Evolutionary conservation across 2,113 vertebrate species (phyloP), one percentile per base, ranked within the genome.

Genomic region (Manacus vitellinus): DNA sequence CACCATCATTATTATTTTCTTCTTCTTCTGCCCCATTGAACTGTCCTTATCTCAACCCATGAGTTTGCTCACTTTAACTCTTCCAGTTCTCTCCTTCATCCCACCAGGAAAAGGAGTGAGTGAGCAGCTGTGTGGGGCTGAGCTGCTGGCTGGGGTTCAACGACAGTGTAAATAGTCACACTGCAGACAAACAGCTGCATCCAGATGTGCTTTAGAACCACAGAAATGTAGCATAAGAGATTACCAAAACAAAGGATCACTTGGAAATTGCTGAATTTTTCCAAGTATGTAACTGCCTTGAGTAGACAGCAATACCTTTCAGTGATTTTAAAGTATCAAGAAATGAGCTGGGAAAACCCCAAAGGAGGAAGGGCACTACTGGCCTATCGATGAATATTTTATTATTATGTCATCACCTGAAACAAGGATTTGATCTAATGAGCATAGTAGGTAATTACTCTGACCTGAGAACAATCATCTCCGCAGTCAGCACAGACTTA

Each of bases 51-150:
- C 41, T 70, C 47, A 70, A 13, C 41, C 55, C 41, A 27, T 27
- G 11, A 76, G 63, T 77, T 77, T 62, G 35, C 56, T 77, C 49
- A 52, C 25, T 70, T 55, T 16, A 76, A 23, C 41, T 56, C 63
- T 49, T 62, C 7, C 28, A 54, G 54, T 61, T 82, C 28, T 67
- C 28, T 75, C 20, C 46, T 10, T 19, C 6, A 27, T 70, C 41
- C 54, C 0, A 0, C 55, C 3, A 0, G 79, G 62, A 62, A 25
- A 17, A 23, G 71, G 47, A 70, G 31, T 7, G 55, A 18, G 11
- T 31, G 63, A 83, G 55, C 2, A 0, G 63, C 63, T 76, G 41
- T 0, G 0, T 33, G 18, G 41, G 62, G 55, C 47, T 49, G 47
- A 62, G 11, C 22, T 62, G 28, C 16, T 9, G 4, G 63, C 88